These are phyloP conservation scores for Columba guinea DNA, from an alignment of 2,797 vertebrate species.

Conservation along the genomic window DNA sequence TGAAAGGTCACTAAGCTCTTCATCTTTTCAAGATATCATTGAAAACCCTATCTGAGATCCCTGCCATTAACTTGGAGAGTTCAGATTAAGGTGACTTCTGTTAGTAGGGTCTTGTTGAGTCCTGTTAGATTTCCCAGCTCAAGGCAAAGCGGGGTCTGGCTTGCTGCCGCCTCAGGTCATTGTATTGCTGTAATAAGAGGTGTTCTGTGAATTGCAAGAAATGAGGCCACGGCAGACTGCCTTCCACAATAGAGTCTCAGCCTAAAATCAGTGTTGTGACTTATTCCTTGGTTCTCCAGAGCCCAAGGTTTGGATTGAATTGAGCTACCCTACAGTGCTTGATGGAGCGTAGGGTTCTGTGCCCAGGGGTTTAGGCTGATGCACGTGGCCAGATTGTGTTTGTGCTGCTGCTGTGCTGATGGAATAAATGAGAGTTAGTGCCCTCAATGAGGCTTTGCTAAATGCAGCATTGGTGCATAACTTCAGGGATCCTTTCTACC, in stretches of 20 bases:
- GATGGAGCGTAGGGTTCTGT: background rate
- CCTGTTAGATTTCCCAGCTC: background rate
- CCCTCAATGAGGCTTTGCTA: background rate
- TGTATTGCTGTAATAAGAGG: fast-evolving
- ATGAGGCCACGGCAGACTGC: background rate
- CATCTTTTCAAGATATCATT: background rate
- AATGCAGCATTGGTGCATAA: background rate
- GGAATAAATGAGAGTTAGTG: background rate
- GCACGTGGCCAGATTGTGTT: background rate
- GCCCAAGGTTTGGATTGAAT: background rate
- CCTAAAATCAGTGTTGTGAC: background rate
- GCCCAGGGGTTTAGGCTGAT: background rate
- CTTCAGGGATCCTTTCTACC: background rate
- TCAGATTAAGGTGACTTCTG: background rate
- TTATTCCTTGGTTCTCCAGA: background rate
- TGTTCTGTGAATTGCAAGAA: background rate
- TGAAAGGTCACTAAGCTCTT: slow-evolving; percentile 7
- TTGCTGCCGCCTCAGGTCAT: background rate
- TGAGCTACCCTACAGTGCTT: background rate
- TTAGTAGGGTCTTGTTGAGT: background rate
- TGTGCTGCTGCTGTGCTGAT: background rate
- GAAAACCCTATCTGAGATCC: background rate
- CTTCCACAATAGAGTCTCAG: background rate
- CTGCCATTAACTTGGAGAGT: background rate
- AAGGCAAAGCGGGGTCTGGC: background rate